Evolutionary conservation across 2,797 vertebrate genomes (phyloP).

Genomic region (Esox lucius): DNA sequence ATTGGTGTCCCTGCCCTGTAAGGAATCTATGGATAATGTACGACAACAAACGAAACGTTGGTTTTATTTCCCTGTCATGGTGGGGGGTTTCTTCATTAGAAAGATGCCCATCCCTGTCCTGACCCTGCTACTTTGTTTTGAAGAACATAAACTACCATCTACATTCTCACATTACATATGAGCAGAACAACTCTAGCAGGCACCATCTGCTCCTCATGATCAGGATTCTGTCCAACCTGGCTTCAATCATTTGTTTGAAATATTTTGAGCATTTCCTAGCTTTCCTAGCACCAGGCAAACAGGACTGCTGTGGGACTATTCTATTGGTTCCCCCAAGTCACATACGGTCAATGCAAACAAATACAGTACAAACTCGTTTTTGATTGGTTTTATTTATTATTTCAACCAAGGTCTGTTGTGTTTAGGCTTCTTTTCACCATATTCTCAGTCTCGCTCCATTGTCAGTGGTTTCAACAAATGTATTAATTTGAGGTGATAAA

Average conservation of each 20-base stretch:
- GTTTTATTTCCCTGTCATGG: too few species aligned
- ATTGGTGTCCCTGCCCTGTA: too few species aligned
- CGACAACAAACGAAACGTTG: too few species aligned
- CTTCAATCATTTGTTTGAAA: constrained; percentile 60
- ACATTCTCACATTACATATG: constrained; percentile 80
- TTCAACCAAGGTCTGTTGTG: neutral
- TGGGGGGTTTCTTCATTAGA: constrained; percentile 57
- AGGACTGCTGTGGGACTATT: neutral
- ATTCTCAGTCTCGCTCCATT: constrained; percentile 77
- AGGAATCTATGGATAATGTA: too few species aligned
- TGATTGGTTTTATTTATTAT: neutral
- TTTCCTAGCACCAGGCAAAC: neutral
- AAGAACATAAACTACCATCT: constrained; percentile 77
- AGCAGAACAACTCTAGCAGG: constrained; percentile 61
- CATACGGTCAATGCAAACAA: neutral
- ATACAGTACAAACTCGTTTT: neutral
- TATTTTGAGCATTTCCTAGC: neutral
- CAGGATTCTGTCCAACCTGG: constrained; percentile 76
- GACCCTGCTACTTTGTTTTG: constrained; percentile 66
- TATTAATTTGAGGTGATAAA: constrained; percentile 83
- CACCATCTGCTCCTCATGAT: constrained; percentile 84
- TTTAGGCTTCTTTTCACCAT: constrained; percentile 35
- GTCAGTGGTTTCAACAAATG: constrained; percentile 60
- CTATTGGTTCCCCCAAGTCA: neutral
- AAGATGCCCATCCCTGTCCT: constrained; percentile 49